Evolutionary conservation across 2,888 invertebrate species (phyloP).

Genomic region (Lepidocyrtinus sp.): DNA sequence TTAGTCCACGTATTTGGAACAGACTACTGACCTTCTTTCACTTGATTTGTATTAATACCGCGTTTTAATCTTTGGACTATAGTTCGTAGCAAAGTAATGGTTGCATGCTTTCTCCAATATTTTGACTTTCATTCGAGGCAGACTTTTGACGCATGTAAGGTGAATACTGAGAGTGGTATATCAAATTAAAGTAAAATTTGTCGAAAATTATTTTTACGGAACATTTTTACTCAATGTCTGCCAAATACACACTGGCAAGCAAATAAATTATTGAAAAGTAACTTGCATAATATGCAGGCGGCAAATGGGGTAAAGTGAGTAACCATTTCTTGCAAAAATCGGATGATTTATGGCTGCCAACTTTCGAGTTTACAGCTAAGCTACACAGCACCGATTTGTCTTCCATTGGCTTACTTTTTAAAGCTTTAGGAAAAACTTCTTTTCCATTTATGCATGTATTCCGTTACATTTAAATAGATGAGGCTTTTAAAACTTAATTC

Average conservation of each 20-base stretch:
- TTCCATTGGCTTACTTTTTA: conserved; percentile 18
- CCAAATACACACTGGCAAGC: conserved; percentile 49
- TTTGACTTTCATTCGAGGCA: not conserved
- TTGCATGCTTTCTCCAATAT: conserved; percentile 11
- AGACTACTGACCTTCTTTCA: conserved; percentile 38
- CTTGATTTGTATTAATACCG: conserved; percentile 21
- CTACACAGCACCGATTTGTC: conserved; percentile 44
- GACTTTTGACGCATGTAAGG: not conserved
- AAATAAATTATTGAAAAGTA: conserved; percentile 58
- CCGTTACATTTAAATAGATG: conserved; percentile 18
- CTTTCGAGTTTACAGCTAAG: conserved; percentile 46
- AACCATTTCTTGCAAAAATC: conserved; percentile 53
- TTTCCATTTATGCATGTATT: not conserved
- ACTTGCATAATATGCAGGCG: conserved; percentile 51
- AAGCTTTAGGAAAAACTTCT: not conserved
- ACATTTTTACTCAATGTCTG: conserved; percentile 56
- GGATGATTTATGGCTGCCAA: conserved; percentile 58
- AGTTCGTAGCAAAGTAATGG: too few species aligned
- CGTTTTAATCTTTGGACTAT: conserved; percentile 26
- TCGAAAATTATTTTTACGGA: conserved; percentile 20
- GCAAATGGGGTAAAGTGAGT: not conserved
- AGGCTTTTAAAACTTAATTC: conserved; percentile 12
- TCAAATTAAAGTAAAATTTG: too few species aligned
- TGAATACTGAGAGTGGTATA: too few species aligned
- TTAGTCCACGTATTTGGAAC: conserved; percentile 31